These are phyloP conservation scores for Pelmatolapia mariae DNA, from an alignment of 2,113 vertebrate species.

Conservation along the genomic window DNA sequence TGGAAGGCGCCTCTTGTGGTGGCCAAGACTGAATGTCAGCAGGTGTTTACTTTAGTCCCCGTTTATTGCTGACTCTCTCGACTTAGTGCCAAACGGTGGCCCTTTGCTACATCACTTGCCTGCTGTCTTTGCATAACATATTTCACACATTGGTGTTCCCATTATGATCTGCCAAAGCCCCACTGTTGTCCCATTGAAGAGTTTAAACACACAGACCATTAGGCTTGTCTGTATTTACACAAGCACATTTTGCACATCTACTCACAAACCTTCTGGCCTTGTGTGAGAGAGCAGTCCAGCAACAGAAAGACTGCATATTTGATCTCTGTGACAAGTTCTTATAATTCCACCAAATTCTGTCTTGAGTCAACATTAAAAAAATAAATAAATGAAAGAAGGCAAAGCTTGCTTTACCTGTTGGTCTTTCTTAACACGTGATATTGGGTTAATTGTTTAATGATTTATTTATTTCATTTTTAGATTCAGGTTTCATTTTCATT, in stretches of 20 bases:
- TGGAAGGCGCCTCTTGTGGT: slow-evolving; percentile 11
- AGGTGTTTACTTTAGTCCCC: slow-evolving; percentile 53
- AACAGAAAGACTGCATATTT: background rate
- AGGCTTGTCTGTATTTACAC: slow-evolving; percentile 69
- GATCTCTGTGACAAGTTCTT: background rate
- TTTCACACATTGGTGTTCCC: slow-evolving; percentile 72
- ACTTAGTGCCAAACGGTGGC: slow-evolving; percentile 54
- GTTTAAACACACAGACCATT: slow-evolving; percentile 64
- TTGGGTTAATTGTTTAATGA: background rate
- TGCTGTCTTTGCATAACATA: slow-evolving; percentile 66
- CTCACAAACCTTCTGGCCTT: background rate
- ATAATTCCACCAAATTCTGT: background rate
- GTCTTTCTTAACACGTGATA: background rate
- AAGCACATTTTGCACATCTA: slow-evolving; percentile 39
- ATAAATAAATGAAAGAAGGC: background rate
- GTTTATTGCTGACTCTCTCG: slow-evolving; percentile 58
- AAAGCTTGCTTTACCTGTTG: background rate
- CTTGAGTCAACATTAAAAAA: background rate
- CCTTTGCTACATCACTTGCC: slow-evolving; percentile 41
- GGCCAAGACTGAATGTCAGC: slow-evolving; percentile 36
- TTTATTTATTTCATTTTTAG: background rate
- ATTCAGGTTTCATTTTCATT: background rate
- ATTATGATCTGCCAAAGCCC: slow-evolving; percentile 54
- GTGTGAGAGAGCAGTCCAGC: background rate
- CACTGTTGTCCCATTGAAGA: slow-evolving; percentile 42